Base-by-base conservation (phyloP, 2,113 vertebrate species). In the Zingel zingel region DNA sequence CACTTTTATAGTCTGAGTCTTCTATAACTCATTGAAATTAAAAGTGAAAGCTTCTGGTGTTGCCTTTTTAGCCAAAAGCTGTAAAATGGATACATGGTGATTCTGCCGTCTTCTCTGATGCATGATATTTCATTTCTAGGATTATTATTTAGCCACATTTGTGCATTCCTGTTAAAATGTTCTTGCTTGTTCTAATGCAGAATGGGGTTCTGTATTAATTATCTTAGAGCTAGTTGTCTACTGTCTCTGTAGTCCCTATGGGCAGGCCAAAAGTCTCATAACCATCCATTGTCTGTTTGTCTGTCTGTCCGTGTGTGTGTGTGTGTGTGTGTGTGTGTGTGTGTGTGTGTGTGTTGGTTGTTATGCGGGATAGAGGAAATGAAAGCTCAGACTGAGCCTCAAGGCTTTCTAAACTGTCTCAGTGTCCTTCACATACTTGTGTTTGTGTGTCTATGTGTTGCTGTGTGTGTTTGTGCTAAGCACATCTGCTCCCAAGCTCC, bases 361-460 rank as follows among this genome's bases (percentile, higher is more conserved):
- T 90, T 83, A 83, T 92, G 91, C 89, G 90, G 89, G 88, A 92
- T 84, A 94, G 92, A 95, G 93, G 94, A 95, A 95, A 94, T 95
- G 91, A 95, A 95, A 95, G 93, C 86, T 95, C 90, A 92, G 93
- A 93, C 92, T 83, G 83, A 61, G 92, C 91, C 90, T 69, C 48
- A 58, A 91, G 93, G 93, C 88, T 80, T 75, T 86, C 88, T 87
- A 75, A 92, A 93, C 90, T 92, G 92, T 93, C 92, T 93, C 78
- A 84, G 83, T 87, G 91, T 91, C 85, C 82, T 94, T 87, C 84
- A 85, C 79, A 51, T 91, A 79, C 70, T 36, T 84, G 70, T 78
- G 79, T 74, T 62, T 75, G 71, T 86, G 70, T 54, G 43, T 78
- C 64, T 82, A 72, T 69, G 53, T 77, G 45, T 15, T 25, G 25